These are phyloP conservation scores for Calidris pygmaea DNA, from an alignment of 2,113 vertebrate genomes.

Conservation along the genomic window DNA sequence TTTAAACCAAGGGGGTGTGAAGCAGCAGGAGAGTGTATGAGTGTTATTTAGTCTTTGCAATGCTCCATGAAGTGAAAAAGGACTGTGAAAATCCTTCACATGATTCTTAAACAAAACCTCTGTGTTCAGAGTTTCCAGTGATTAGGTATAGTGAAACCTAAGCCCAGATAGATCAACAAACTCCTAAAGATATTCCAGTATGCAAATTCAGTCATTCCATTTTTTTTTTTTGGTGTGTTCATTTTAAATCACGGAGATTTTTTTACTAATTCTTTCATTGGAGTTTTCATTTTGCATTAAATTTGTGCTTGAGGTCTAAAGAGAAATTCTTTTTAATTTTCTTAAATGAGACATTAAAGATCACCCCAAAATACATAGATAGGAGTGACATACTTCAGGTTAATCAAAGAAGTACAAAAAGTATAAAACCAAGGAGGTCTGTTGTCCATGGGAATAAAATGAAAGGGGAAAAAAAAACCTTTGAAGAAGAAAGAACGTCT, in stretches of 20 bases:
- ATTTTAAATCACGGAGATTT: neutral
- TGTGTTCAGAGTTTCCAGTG: neutral
- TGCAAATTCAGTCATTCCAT: neutral
- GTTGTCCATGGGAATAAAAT: neutral
- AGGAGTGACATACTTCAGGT: neutral
- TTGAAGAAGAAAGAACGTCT: neutral
- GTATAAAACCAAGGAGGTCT: neutral
- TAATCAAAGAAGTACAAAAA: neutral
- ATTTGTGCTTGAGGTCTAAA: neutral
- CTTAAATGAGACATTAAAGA: neutral
- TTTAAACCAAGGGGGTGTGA: neutral
- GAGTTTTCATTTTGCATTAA: neutral
- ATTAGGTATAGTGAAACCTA: neutral
- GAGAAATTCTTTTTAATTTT: neutral
- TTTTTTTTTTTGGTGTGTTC: neutral
- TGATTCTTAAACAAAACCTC: neutral
- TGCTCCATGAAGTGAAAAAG: neutral
- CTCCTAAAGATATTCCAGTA: neutral
- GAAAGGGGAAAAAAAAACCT: rapidly evolving
- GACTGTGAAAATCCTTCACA: neutral
- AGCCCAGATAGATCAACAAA: neutral
- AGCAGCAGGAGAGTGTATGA: neutral
- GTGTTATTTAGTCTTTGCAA: neutral
- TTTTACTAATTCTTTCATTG: neutral
- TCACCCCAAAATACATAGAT: neutral